Percentiles rank a stretch among this genome's conserved stretches.
Conservation (phyloP, 2,888 invertebrate genomes). For the Lacanobia wlatinum region DNA sequence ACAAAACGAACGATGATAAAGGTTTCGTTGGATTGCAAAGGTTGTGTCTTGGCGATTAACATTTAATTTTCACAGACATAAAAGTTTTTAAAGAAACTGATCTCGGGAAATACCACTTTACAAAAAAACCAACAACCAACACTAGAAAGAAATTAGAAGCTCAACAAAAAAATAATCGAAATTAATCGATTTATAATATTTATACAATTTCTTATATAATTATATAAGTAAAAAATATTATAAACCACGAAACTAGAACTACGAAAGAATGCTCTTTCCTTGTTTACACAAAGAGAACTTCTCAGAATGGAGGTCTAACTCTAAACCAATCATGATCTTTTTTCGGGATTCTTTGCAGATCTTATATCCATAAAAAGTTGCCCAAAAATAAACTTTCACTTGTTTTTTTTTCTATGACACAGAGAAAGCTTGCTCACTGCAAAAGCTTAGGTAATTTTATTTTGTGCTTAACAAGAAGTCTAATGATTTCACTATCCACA, state of each 20-base stretch:
- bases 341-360: background rate
- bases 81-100: background rate
- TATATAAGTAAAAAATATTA: too few species aligned
- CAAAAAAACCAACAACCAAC: too few species aligned
- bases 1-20: constrained; percentile 70
- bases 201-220: too few species aligned
- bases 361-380: background rate
- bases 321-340: background rate
- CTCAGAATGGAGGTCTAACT: background rate
- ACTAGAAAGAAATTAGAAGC: too few species aligned
- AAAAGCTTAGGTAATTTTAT: background rate
- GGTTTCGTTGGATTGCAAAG: constrained; percentile 48
- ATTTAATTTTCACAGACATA: background rate
- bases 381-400: background rate
- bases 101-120: too few species aligned
- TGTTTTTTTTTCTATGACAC: background rate
- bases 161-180: too few species aligned
- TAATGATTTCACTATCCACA: background rate
- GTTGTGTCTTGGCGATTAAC: background rate
- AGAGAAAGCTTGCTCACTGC: too few species aligned
- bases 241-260: too few species aligned
- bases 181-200: too few species aligned
- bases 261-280: too few species aligned
- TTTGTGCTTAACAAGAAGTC: background rate
- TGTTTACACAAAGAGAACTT: too few species aligned